Conservation (phyloP, 2,888 invertebrate species). For the Cosmia pyralina region DNA sequence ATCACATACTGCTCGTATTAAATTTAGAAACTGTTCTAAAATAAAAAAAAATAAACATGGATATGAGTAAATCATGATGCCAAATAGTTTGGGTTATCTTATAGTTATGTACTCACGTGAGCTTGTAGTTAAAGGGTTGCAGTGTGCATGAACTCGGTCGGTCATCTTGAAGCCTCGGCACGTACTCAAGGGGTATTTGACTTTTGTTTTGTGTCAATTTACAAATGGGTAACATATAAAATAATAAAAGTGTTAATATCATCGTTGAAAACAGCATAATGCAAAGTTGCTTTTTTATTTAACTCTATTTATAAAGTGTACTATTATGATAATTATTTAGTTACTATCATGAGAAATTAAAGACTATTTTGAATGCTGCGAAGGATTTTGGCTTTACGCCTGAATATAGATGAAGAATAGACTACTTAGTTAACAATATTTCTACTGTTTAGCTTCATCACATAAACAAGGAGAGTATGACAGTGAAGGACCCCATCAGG, state of each 20-base stretch:
- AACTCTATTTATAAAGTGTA: slow-evolving; percentile 50
- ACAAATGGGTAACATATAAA: slow-evolving; percentile 91
- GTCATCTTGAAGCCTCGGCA: slow-evolving; percentile 79
- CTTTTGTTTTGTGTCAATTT: slow-evolving; percentile 90
- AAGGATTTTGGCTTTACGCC: slow-evolving; percentile 50
- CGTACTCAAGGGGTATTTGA: slow-evolving; percentile 85
- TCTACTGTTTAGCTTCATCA: slow-evolving; percentile 45
- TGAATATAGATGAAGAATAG: slow-evolving; percentile 58
- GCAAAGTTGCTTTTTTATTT: slow-evolving; percentile 70
- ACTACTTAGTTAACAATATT: slow-evolving; percentile 53
- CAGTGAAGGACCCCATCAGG: slow-evolving; percentile 34
- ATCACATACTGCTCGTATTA: neutral
- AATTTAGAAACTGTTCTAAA: slow-evolving; percentile 18
- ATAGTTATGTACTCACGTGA: slow-evolving; percentile 86
- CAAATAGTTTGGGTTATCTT: slow-evolving; percentile 66
- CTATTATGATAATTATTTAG: slow-evolving; percentile 48
- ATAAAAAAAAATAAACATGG: slow-evolving; percentile 1
- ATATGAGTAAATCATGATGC: slow-evolving; percentile 44
- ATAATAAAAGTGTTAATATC: slow-evolving; percentile 91
- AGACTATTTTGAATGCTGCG: slow-evolving; percentile 46
- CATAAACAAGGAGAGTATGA: slow-evolving; percentile 38
- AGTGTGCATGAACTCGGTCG: slow-evolving; percentile 72
- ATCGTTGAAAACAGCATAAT: slow-evolving; percentile 84
- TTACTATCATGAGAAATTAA: slow-evolving; percentile 41
- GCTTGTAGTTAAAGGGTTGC: slow-evolving; percentile 70